Evolutionary conservation across 2,113 vertebrate species (phyloP), one percentile per base, ranked within the genome.

Genomic region (Chrysemys picta): DNA sequence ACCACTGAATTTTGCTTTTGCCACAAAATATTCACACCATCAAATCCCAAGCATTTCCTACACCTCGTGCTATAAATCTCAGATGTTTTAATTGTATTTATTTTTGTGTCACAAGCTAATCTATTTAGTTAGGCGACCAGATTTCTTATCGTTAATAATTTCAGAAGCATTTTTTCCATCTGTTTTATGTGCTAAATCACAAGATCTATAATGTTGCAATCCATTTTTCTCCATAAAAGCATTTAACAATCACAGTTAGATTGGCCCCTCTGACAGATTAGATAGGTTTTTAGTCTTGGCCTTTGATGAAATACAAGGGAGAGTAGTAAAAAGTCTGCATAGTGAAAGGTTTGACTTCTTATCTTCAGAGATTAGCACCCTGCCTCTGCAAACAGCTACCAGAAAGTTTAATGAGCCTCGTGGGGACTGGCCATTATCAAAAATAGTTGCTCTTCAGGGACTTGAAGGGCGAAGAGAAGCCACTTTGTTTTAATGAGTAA

Each of bases 181-280:
- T 95, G 96, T 94, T 96, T 96, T 90, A 88, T 87, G 93, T 94
- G 84, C 88, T 96, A 95, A 97, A 94, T 96, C 96, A 92, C 96
- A 96, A 90, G 91, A 91, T 93, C 89, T 91, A 83, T 95, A 97
- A 94, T 27, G 80, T 95, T 97, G 93, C 90, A 97, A 97, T 95
- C 80, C 82, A 94, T 97, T 98, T 97, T 94, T 92, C 90, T 94
- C 96, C 80, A 97, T 95, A 96, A 96, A 97, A 96, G 94, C 89
- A 97, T 96, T 95, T 96, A 96, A 96, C 95, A 94, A 80, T 94
- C 84, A 91, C 89, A 96, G 96, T 98, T 97, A 98, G 96, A 98
- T 97, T 92, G 93, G 93, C 72, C 79, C 81, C 96, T 96, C 88
- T 97, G 93, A 97, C 95, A 98, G 95, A 98, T 98, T 97, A 98